Evolutionary conservation across 2,113 vertebrate species (phyloP).

Genomic region (Hiodon tergisus): DNA sequence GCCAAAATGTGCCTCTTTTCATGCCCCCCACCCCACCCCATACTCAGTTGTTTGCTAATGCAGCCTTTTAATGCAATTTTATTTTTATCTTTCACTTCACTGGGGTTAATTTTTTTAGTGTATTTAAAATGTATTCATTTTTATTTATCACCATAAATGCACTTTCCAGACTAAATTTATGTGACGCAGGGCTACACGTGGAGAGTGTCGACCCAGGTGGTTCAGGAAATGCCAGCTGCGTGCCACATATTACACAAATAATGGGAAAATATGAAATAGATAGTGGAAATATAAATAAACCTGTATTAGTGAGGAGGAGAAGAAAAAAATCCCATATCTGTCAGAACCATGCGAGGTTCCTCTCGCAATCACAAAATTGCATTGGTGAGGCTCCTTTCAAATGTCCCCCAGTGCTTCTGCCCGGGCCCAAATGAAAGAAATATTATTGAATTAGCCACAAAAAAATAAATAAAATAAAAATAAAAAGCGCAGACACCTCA

Average conservation of each 20-base stretch:
- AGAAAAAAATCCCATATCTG: not conserved
- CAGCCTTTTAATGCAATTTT: not conserved
- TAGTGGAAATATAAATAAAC: not conserved
- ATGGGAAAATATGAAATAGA: not conserved
- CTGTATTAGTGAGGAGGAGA: not conserved
- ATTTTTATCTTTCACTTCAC: not conserved
- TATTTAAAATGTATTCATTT: not conserved
- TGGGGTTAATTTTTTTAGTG: not conserved
- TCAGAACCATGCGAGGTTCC: not conserved
- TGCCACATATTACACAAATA: not conserved
- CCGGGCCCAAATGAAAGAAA: not conserved
- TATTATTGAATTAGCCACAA: slow-evolving; percentile 3
- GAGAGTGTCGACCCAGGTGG: not conserved
- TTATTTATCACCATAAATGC: too few relatives aligned
- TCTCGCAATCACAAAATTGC: not conserved
- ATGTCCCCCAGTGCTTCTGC: not conserved
- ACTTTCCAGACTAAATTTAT: too few relatives aligned
- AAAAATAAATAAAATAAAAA: too few relatives aligned
- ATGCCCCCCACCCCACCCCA: too few relatives aligned
- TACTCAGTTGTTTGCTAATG: too few relatives aligned
- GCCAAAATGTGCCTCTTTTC: not conserved
- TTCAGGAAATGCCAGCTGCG: not conserved
- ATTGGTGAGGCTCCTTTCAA: not conserved
- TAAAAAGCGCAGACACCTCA: slow-evolving; percentile 4
- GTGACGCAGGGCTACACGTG: too few relatives aligned